phyloP scores from a whole-genome alignment of 2,888 invertebrate genomes.

The Orchesellides sinensis region DNA sequence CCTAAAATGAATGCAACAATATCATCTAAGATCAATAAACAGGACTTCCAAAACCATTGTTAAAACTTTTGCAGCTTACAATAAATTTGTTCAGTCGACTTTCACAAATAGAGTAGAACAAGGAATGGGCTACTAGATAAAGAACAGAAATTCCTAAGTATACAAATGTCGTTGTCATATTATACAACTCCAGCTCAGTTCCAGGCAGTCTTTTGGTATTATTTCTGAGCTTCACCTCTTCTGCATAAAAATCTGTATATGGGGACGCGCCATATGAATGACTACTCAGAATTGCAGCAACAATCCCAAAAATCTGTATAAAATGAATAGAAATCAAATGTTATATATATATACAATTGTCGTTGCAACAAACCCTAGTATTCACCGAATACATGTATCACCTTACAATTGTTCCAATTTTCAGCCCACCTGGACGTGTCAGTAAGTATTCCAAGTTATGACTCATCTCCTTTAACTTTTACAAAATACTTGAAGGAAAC shows the following conservation, averaged over 20 bases:
- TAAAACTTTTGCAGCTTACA: slow-evolving; percentile 2
- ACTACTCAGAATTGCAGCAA: slow-evolving; percentile 5
- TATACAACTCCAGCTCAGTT: slow-evolving; percentile 33
- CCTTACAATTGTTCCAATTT: slow-evolving; percentile 34
- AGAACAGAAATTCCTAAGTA: slow-evolving; percentile 25
- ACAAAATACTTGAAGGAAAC: too few relatives aligned
- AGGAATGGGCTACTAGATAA: slow-evolving; percentile 29
- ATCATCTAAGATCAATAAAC: too few relatives aligned
- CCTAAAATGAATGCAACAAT: not conserved
- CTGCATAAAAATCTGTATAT: slow-evolving; percentile 20
- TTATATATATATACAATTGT: not conserved
- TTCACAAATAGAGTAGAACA: slow-evolving; percentile 29
- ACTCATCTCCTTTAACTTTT: slow-evolving; percentile 22
- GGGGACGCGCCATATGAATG: slow-evolving; percentile 27
- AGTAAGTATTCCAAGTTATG: slow-evolving; percentile 43
- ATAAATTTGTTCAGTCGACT: slow-evolving; percentile 46
- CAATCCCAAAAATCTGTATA: slow-evolving; percentile 20
- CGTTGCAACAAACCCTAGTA: not conserved
- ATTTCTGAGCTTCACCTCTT: not conserved
- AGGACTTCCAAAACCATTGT: not conserved
- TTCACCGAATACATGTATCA: not conserved
- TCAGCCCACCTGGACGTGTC: slow-evolving; percentile 26
- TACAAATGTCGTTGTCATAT: slow-evolving; percentile 22
- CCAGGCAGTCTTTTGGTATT: slow-evolving; percentile 11
- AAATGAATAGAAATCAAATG: not conserved